A percentile compares a stretch with the other conserved stretches of the same genome.
phyloP scores from a whole-genome alignment of 2,113 vertebrate genomes.

The Vombatus ursinus region DNA sequence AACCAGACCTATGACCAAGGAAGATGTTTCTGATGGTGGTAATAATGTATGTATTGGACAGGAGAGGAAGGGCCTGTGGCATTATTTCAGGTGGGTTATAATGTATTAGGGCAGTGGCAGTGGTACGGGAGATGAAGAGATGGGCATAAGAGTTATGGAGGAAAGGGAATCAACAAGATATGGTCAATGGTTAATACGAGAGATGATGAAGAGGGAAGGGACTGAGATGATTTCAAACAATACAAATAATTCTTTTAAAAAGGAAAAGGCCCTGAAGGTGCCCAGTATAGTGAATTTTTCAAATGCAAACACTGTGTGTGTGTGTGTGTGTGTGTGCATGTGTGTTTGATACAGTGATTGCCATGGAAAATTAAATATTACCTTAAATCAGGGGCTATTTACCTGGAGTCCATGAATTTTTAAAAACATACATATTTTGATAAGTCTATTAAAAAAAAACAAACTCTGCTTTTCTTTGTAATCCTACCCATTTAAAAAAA shows the following conservation, averaged over 20 bases:
- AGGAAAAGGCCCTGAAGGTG: slow-evolving; percentile 63
- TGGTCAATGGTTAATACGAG: background rate
- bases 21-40: background rate
- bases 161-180: background rate
- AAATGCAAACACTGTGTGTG: slow-evolving; percentile 63
- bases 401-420: background rate
- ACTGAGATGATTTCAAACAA: background rate
- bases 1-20: background rate
- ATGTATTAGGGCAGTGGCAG: background rate
- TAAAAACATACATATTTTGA: background rate
- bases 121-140: background rate
- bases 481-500: background rate
- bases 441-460: background rate
- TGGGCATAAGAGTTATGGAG: background rate
- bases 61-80: background rate
- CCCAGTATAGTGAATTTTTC: slow-evolving; percentile 66
- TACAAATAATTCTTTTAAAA: slow-evolving; percentile 65
- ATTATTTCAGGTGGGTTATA: background rate
- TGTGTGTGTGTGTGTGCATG: slow-evolving; percentile 48
- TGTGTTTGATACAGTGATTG: slow-evolving; percentile 63
- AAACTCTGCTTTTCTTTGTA: background rate
- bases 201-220: background rate
- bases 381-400: slow-evolving; percentile 49
- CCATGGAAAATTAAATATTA: slow-evolving; percentile 69
- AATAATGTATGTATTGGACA: background rate